Base-by-base conservation (phyloP, 2,888 invertebrate species). In the Drosophila borealis region DNA sequence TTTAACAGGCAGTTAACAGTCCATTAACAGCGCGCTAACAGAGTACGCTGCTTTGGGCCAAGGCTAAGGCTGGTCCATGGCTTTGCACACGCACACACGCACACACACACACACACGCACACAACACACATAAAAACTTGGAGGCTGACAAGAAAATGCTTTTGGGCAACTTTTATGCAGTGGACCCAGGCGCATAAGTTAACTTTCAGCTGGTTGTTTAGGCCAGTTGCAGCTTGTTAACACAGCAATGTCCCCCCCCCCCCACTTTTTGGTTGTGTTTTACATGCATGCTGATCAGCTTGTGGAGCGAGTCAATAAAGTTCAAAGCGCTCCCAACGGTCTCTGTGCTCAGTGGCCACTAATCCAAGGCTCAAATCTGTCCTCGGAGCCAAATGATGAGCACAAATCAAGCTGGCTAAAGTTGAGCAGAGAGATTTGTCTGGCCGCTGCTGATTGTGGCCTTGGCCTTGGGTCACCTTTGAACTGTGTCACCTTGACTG, bases 131-230 rank as follows among this genome's bases (percentile, higher is more conserved):
- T 53, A 56, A 59, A 70, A 83, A 88, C 67, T 86, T 81, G n/a
- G 72, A 54, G 66, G 62, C 70, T 67, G 85, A 89, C 89, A 88
- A 83, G 89, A 63, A 83, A 88, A 83, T 88, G 89, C 89, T 83
- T 84, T 85, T 89, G 69, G 63, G 46, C 50, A 84, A 81, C 25
- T 65, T 79, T 63, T 61, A 33, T 67, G 34, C 55, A 69, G 37
- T 29, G 49, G 14, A 56, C 67, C 39, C 80, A 39, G 54, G 75
- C 48, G 78, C 34, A 48, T 45, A 79, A 76, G 57, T 69, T 59
- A 61, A 63, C 57, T 46, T 41, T 56, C 37, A 37, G 51, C 55
- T 62, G 5, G 41, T 39, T 29, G 34, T 72, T 72, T 36, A 60
- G 57, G 44, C 66, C 55, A 66, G 48, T 45, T 74, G 71, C 71